A percentile compares a stretch with the other conserved stretches of the same genome.
These are phyloP conservation scores for Triplophysa dalaica DNA, from an alignment of 2,113 vertebrate species.

Conservation along the genomic window DNA sequence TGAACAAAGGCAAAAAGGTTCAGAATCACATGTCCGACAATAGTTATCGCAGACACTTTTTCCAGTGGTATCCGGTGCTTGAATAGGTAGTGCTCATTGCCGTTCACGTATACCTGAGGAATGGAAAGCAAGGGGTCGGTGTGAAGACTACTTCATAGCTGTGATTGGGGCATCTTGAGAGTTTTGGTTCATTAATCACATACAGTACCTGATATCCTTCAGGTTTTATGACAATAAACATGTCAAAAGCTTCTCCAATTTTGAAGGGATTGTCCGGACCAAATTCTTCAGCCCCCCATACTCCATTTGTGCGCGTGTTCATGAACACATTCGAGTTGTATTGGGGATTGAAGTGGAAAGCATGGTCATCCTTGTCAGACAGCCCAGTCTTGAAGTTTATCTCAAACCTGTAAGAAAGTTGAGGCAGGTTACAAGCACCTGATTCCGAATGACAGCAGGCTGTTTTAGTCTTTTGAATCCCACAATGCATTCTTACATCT, in stretches of 20 bases:
- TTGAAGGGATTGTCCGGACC: conserved; percentile 7
- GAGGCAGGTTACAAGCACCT: not conserved
- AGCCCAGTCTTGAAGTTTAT: conserved; percentile 28
- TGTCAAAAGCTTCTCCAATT: not conserved
- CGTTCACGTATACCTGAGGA: not conserved
- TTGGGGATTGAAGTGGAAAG: conserved; percentile 34
- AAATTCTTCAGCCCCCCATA: not conserved
- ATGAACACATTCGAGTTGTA: not conserved
- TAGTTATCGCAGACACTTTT: not conserved
- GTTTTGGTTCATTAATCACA: not conserved
- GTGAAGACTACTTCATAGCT: not conserved
- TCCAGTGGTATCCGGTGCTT: conserved; percentile 15
- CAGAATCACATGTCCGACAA: not conserved
- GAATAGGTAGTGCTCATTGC: not conserved
- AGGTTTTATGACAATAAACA: not conserved
- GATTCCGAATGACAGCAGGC: too few relatives aligned
- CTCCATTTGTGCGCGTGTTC: not conserved
- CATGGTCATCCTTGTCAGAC: conserved; percentile 7
- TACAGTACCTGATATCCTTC: conserved; percentile 31
- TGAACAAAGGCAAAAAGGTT: conserved; percentile 1
- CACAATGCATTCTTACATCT: too few relatives aligned
- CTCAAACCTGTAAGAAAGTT: conserved; percentile 4
- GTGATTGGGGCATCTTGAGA: too few relatives aligned
- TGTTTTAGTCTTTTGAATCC: too few relatives aligned
- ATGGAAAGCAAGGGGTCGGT: not conserved